Evolutionary conservation across 2,888 invertebrate species (phyloP), one percentile per base, ranked within the genome.

Genomic region (Ectemnius continuus): DNA sequence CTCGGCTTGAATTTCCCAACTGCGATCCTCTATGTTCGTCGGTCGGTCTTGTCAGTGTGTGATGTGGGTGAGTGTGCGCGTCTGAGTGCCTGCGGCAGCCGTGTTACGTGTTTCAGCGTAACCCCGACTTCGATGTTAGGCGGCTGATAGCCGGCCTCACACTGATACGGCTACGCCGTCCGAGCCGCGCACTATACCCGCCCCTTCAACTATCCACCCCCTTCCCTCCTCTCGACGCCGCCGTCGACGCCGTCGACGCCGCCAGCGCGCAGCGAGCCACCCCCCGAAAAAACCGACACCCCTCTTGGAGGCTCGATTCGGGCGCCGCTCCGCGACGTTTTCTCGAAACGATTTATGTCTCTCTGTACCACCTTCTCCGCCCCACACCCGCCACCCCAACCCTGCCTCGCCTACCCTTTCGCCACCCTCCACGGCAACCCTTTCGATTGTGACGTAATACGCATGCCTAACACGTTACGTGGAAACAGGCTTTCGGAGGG

Each of bases 61-160:
- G 64, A 67, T 66, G 63, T 56, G 68, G 62, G 64, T 66, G 64
- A 72, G 71, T 70, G 61, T 46, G 52, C 70, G 52, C 62, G 52
- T 61, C 66, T 63, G 74, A 68, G 71, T 78, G 78, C 69, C 73
- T 78, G 77, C 77, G 73, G 77, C 72, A 80, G 82, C 78, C 83
- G 82, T 77, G 79, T 82, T 82, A 80, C 83, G 78, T 82, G 65
- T 72, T 59, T 67, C 82, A 82, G 76, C 77, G 81, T 83, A 85
- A 84, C 77, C 79, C 84, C 84, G 82, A 87, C 82, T 81, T 85
- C 86, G 89, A 89, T 85, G 89, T 88, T 89, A 85, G 88, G 87
- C 90, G 88, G 90, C 89, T 87, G 86, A 88, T 86, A 88, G 90
- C 90, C 90, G 89, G 89, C 90, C 89, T 90, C 89, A 86, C 88